phyloP scores from a whole-genome alignment of 2,797 vertebrate species.

The Melanotaenia maccullochi region DNA sequence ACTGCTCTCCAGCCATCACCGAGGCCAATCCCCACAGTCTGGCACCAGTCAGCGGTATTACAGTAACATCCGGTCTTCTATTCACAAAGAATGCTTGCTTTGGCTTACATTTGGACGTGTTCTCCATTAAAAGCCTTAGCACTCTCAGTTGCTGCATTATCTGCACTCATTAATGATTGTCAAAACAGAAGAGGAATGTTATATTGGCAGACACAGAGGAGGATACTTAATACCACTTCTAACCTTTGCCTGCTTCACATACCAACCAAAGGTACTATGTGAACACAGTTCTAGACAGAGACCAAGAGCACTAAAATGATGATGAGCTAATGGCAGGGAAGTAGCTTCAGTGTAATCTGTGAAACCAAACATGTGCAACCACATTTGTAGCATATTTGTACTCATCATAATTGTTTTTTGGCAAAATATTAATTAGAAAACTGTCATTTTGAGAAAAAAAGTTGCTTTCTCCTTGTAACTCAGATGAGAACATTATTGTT shows the following conservation, averaged over 20 bases:
- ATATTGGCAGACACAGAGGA: conserved; percentile 43
- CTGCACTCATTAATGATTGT: conserved; percentile 65
- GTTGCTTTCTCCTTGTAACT: too few relatives aligned
- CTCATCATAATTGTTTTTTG: background rate
- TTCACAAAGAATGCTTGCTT: conserved; percentile 66
- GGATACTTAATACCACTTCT: conserved; percentile 67
- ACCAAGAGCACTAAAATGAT: conserved; percentile 35
- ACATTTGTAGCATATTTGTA: background rate
- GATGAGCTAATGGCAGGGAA: conserved; percentile 37
- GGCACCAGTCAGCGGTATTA: conserved; percentile 62
- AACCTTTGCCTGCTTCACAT: conserved; percentile 58
- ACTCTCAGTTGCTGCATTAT: conserved; percentile 52
- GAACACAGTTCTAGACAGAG: conserved; percentile 35
- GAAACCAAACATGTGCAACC: conserved; percentile 18
- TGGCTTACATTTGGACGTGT: conserved; percentile 52
- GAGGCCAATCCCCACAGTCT: conserved; percentile 54
- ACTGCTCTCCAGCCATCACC: conserved; percentile 47
- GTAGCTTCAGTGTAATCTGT: conserved; percentile 32
- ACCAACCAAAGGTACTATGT: conserved; percentile 34
- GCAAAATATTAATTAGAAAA: background rate
- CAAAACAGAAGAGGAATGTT: conserved; percentile 54
- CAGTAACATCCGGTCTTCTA: conserved; percentile 67
- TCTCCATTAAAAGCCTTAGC: conserved; percentile 60
- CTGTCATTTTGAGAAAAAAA: background rate
- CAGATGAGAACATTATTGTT: too few relatives aligned